phyloP scores from a whole-genome alignment of 2,113 vertebrate species.

The Danionella cerebrum region DNA sequence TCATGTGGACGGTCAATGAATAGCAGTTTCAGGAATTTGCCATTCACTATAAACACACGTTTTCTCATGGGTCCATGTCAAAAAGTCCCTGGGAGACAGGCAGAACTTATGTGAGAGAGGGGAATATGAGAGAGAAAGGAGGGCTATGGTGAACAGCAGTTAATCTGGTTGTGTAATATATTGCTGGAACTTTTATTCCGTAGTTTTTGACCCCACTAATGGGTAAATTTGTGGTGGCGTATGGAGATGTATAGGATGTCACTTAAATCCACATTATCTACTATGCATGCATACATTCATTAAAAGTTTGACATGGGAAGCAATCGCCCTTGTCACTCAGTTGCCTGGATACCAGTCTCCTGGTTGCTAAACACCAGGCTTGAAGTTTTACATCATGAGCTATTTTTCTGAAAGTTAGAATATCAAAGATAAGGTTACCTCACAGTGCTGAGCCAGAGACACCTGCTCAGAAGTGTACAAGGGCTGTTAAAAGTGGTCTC shows the following conservation, averaged over 20 bases:
- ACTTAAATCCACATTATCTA: constrained; percentile 65
- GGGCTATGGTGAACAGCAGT: too few species aligned
- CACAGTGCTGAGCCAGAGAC: constrained; percentile 73
- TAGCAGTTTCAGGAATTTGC: too few species aligned
- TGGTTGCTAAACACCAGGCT: constrained; percentile 75
- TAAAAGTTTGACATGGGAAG: constrained; percentile 67
- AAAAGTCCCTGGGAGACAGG: too few species aligned
- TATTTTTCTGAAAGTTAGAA: constrained; percentile 93
- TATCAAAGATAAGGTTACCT: constrained; percentile 81
- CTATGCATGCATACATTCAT: constrained; percentile 54
- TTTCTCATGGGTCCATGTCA: too few species aligned
- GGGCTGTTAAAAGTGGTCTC: constrained; percentile 28
- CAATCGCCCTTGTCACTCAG: constrained; percentile 67
- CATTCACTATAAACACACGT: too few species aligned
- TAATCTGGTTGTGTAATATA: too few species aligned
- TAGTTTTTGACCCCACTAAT: constrained; percentile 79
- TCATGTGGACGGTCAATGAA: too few species aligned
- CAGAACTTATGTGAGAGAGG: too few species aligned
- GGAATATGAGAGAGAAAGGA: too few species aligned
- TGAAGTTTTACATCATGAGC: constrained; percentile 90
- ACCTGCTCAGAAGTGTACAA: constrained; percentile 54
- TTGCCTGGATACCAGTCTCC: constrained; percentile 63
- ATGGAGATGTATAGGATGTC: constrained; percentile 59
- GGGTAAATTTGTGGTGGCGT: constrained; percentile 60
- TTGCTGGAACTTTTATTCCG: too few species aligned